phyloP scores from a whole-genome alignment of 2,888 invertebrate genomes.

The Hoplodrina ambigua region DNA sequence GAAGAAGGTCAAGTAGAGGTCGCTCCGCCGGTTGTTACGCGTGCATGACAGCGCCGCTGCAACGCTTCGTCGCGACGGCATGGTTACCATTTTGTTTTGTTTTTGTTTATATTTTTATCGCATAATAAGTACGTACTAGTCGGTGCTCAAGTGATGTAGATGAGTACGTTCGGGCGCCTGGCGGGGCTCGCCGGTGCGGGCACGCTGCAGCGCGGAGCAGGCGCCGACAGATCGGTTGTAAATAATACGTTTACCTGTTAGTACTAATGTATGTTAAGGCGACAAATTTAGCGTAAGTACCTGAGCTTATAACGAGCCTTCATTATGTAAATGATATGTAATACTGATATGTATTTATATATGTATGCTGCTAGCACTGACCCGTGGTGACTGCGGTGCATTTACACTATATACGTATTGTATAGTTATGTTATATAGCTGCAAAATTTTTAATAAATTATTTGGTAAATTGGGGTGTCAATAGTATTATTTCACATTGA shows the following conservation, averaged over 20 bases:
- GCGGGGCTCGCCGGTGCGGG: background rate
- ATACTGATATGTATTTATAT: constrained; percentile 42
- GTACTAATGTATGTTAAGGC: constrained; percentile 61
- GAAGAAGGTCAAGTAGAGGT: constrained; percentile 87
- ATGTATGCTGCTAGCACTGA: constrained; percentile 66
- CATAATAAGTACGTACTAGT: constrained; percentile 29
- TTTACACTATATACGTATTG: constrained; percentile 66
- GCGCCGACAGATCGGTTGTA: constrained; percentile 68
- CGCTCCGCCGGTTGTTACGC: background rate
- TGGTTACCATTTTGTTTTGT: constrained; percentile 42
- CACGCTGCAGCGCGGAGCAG: background rate
- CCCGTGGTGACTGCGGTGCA: constrained; percentile 68
- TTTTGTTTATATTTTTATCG: constrained; percentile 46
- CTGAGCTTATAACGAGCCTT: constrained; percentile 70
- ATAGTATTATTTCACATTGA: constrained; percentile 57
- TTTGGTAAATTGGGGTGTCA: constrained; percentile 55
- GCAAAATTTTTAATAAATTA: constrained; percentile 66
- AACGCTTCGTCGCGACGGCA: background rate
- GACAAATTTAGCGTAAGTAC: constrained; percentile 76
- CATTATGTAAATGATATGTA: constrained; percentile 56
- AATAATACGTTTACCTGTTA: constrained; percentile 71
- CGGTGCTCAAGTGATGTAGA: constrained; percentile 47
- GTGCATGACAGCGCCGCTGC: background rate
- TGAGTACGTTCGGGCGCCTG: constrained; percentile 20
- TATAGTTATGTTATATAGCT: constrained; percentile 58